These are phyloP conservation scores for Epirrhoe tristata DNA, from an alignment of 2,888 invertebrate species.

Conservation along the genomic window DNA sequence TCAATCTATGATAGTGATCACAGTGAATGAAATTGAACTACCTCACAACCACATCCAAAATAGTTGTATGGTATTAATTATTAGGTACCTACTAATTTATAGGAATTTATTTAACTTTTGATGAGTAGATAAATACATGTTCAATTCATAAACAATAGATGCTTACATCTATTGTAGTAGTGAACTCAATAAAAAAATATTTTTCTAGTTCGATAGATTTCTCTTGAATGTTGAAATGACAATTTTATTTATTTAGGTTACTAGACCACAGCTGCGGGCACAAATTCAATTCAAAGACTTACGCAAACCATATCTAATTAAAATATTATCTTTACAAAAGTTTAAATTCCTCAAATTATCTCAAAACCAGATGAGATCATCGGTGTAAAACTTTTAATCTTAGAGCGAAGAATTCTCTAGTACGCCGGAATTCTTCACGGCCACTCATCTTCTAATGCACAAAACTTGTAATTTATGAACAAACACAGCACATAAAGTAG, in stretches of 20 bases:
- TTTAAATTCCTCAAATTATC: slow-evolving; percentile 43
- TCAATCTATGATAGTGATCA: background rate
- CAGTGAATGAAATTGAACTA: background rate
- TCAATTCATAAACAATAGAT: no score
- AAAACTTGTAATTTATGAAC: slow-evolving; percentile 11
- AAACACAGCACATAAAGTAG: slow-evolving; percentile 58
- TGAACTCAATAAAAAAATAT: no score
- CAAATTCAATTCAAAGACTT: slow-evolving; percentile 11
- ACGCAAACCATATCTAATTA: background rate
- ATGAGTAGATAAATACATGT: no score
- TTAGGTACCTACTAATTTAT: no score
- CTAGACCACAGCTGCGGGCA: background rate
- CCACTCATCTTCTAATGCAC: background rate
- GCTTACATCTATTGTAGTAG: no score
- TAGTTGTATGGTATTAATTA: no score
- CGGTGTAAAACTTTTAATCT: slow-evolving; percentile 37
- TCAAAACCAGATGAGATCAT: slow-evolving; percentile 60
- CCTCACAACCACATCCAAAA: no score
- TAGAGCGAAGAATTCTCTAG: slow-evolving; percentile 24
- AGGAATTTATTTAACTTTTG: no score
- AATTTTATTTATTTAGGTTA: slow-evolving; percentile 22
- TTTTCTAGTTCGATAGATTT: background rate
- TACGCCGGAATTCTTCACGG: slow-evolving; percentile 14
- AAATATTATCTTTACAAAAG: background rate
- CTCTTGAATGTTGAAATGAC: background rate